These are phyloP conservation scores for Brienomyrus longianalis DNA, from an alignment of 2,113 vertebrate species.

Conservation along the genomic window DNA sequence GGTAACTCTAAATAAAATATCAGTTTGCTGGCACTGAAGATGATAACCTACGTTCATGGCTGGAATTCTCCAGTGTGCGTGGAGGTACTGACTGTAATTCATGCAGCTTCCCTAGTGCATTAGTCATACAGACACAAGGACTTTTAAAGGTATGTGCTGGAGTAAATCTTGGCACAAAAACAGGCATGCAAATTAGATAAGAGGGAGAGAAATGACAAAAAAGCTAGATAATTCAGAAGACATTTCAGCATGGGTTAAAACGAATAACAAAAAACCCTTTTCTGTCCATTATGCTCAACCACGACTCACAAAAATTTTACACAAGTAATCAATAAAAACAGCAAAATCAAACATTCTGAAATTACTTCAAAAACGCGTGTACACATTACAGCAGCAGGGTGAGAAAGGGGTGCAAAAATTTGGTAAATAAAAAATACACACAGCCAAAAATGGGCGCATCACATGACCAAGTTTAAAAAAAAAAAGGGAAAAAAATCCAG, in stretches of 20 bases:
- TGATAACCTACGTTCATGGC: background rate
- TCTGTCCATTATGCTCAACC: slow-evolving; percentile 24
- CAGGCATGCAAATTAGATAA: slow-evolving; percentile 23
- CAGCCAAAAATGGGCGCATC: slow-evolving; percentile 63
- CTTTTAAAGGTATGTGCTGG: background rate
- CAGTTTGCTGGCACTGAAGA: background rate
- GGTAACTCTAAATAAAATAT: background rate
- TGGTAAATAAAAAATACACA: slow-evolving; percentile 56
- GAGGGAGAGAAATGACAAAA: slow-evolving; percentile 19
- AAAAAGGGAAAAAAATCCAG: slow-evolving; percentile 50
- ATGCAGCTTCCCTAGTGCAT: background rate
- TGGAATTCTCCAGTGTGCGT: background rate
- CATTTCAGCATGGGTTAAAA: slow-evolving; percentile 34
- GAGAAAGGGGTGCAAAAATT: slow-evolving; percentile 55
- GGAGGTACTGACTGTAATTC: background rate
- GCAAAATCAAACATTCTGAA: slow-evolving; percentile 59
- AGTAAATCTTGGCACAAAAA: background rate
- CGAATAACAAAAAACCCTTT: slow-evolving; percentile 33
- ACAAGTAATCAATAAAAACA: slow-evolving; percentile 39
- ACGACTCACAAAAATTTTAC: slow-evolving; percentile 35
- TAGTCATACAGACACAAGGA: background rate
- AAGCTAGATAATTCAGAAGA: slow-evolving; percentile 18
- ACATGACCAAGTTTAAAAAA: slow-evolving; percentile 54
- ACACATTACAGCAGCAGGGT: slow-evolving; percentile 36
- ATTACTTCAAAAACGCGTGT: slow-evolving; percentile 44